Evolutionary conservation across 2,797 vertebrate genomes (phyloP), one percentile per base, ranked within the genome.

Genomic region (Catamblyrhynchus diadema): DNA sequence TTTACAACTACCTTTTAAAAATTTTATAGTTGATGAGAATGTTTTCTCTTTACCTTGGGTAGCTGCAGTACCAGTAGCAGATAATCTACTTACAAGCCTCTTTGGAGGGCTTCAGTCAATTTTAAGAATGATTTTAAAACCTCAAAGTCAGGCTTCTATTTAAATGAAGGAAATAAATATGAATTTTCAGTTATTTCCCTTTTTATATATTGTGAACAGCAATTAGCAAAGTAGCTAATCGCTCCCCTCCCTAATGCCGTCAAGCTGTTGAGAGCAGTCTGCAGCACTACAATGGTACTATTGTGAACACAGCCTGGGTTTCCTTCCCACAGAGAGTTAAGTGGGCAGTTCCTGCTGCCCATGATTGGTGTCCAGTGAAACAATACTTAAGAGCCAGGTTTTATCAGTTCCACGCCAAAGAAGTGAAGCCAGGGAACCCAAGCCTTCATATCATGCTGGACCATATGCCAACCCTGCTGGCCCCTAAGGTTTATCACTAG

Each of bases 401-500:
- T 99, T 99, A 99, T 99, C 98, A 98, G 98, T 98, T 99, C 98
- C 98, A 98, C 95, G 94, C 97, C 98, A 98, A 97, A 98, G 97
- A 98, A 98, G 97, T 97, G 97, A 98, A 98, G 97, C 97, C 96
- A 97, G 97, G 97, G 97, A 98, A 98, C 98, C 98, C 98, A 98
- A 98, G 98, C 98, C 96, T 98, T 98, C 98, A 98, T 99, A 99
- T 99, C 99, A 98, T 98, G 97, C 98, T 97, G 98, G 98, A 98
- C 99, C 99, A 99, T 99, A 99, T 99, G 99, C 98, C 99, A 99
- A 99, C 98, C 98, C 98, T 98, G 98, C 98, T 98, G 98, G 98
- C 98, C 98, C 98, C 97, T 96, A 98, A 98, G 98, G 98, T 98
- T 98, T 98, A 99, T 99, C 98, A 97, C 98, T 98, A 98, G 98